These are phyloP conservation scores for Drosophila pegasa DNA, from an alignment of 2,888 invertebrate genomes.

Conservation along the genomic window DNA sequence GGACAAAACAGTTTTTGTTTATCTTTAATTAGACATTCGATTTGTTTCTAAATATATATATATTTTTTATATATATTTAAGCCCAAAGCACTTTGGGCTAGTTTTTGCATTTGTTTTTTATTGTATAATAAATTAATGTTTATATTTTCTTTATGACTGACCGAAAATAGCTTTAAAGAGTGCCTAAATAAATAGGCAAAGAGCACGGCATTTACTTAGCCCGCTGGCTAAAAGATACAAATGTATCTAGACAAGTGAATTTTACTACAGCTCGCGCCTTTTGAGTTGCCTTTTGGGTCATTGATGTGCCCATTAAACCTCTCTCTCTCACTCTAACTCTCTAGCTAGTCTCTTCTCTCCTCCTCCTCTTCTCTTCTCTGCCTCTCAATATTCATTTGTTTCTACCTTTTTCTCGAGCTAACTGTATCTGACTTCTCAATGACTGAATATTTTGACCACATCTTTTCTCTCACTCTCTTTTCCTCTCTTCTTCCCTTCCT, in stretches of 20 bases:
- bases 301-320: slow-evolving; percentile 7
- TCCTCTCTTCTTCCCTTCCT: no score
- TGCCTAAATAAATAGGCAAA: slow-evolving; percentile 35
- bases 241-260: slow-evolving; percentile 36
- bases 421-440: no score
- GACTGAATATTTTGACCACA: no score
- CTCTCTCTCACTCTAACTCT: not conserved
- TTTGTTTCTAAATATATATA: slow-evolving; percentile 3
- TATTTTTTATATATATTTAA: not conserved
- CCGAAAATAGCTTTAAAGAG: slow-evolving; percentile 22
- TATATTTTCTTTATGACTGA: slow-evolving; percentile 10
- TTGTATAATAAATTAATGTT: slow-evolving; percentile 23
- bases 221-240: slow-evolving; percentile 34
- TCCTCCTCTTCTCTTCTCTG: not conserved
- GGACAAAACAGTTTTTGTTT: slow-evolving; percentile 4
- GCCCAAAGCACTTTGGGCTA: not conserved
- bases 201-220: slow-evolving; percentile 22
- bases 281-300: slow-evolving; percentile 31
- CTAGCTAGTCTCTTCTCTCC: no score
- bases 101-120: not conserved
- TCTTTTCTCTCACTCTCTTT: no score
- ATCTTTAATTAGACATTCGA: not conserved
- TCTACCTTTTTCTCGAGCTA: no score
- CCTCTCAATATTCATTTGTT: no score
- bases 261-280: slow-evolving; percentile 19